These are phyloP conservation scores for Cotesia congregata DNA, from an alignment of 2,888 invertebrate species.

Conservation along the genomic window DNA sequence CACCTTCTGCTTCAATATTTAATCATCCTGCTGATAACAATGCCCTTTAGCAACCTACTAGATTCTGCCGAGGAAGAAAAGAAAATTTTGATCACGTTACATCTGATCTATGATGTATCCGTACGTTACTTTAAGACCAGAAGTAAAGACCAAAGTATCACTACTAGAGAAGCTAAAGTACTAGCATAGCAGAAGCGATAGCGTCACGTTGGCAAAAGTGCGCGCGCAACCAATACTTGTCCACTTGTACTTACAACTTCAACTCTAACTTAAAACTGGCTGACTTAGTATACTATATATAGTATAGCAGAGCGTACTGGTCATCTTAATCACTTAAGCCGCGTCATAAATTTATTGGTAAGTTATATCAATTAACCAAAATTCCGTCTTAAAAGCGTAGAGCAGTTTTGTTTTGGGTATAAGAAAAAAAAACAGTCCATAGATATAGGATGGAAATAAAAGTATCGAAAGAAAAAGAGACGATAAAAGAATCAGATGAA, in stretches of 20 bases:
- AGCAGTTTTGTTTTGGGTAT: neutral
- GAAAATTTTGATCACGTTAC: neutral
- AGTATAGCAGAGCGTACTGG: neutral
- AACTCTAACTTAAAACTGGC: neutral
- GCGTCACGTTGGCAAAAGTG: slow-evolving; percentile 3
- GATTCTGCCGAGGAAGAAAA: neutral
- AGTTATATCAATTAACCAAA: neutral
- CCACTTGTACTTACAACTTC: neutral
- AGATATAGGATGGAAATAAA: neutral
- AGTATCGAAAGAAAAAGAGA: neutral
- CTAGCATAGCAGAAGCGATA: neutral
- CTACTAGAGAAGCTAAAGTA: neutral
- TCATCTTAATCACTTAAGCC: neutral
- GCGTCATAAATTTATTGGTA: neutral
- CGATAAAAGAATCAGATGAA: slow-evolving; percentile 28
- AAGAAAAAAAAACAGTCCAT: slow-evolving; percentile 28
- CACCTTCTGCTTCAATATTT: slow-evolving; percentile 84
- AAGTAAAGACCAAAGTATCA: neutral
- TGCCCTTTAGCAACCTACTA: no score
- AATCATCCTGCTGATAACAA: slow-evolving; percentile 74
- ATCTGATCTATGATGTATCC: neutral
- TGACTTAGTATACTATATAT: slow-evolving; percentile 8
- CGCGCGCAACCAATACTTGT: slow-evolving; percentile 42
- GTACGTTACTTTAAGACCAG: neutral
- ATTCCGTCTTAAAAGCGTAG: neutral